Evolutionary conservation across 92 coral and sea anemone genomes (phyloP).

Genomic region (Hydrozoanthus gracilis): DNA sequence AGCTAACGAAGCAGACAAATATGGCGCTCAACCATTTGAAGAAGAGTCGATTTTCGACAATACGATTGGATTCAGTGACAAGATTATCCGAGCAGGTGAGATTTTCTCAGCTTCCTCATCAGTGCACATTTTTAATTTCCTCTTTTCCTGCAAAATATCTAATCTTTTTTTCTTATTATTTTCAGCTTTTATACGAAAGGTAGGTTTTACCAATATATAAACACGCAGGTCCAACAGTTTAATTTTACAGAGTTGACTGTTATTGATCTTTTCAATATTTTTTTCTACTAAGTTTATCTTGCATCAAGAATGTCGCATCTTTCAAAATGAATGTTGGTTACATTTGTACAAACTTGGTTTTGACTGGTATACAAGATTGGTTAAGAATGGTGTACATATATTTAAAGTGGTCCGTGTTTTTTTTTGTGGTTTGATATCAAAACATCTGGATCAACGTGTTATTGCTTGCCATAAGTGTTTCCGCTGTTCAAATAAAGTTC

Average conservation of each 20-base stretch:
- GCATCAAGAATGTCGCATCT: too few species aligned
- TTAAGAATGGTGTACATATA: too few species aligned
- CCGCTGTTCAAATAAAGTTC: too few species aligned
- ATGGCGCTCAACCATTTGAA: conserved; percentile 66
- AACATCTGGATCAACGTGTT: too few species aligned
- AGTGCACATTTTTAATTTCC: not conserved
- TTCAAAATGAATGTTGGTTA: too few species aligned
- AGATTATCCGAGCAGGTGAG: conserved; percentile 92
- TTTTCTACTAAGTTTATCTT: too few species aligned
- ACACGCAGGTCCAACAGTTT: not conserved
- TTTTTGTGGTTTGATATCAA: too few species aligned
- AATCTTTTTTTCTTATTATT: conserved; percentile 44
- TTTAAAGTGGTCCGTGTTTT: too few species aligned
- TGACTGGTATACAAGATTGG: too few species aligned
- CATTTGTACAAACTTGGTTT: too few species aligned
- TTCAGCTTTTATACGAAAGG: conserved; percentile 97
- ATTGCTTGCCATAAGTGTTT: too few species aligned
- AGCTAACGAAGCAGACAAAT: conserved; percentile 63
- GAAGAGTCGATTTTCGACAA: conserved; percentile 51
- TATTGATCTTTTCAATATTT: not conserved
- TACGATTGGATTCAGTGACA: conserved; percentile 87
- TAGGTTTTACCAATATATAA: conserved; percentile 37
- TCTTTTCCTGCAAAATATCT: not conserved
- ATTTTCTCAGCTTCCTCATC: not conserved
- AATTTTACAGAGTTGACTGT: not conserved